Base-by-base conservation (phyloP, 2,888 invertebrate genomes). In the Leucophenga maculata region DNA sequence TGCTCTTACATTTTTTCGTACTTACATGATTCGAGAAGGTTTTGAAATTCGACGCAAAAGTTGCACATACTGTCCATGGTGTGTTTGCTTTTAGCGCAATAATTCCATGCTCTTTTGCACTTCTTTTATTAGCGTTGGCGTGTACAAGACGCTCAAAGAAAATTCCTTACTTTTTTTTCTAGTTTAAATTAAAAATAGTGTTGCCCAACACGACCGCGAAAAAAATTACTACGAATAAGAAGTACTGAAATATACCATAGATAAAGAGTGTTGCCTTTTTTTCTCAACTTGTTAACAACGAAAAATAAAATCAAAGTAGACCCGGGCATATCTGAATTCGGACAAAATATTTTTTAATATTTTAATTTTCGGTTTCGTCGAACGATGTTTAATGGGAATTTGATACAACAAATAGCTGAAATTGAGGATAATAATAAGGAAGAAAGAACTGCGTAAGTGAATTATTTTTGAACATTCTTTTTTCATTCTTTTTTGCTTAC, bases 41-140 rank as follows among this genome's bases (percentile, higher is more conserved):
- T 94, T 90, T 95, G 93, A 91, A 97, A 95, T 90, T 97, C 96
- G 88, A 94, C 93, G 91, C 97, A 97, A 90, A 95, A 94, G 93
- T 97, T 97, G 93, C 97, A 97, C 95, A 95, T 95, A 90, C 89
- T 90, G 82, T 67, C 71, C 62, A 32, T 64, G 31, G 65, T 46
- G 31, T 73, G 73, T 75, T 73, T 62, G 75, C 76, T 72, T 72
- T 67, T 11, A 64, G 72, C 72, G 72, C 69, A 73, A 72, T 74
- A 70, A 73, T 75, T 75, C 65, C 75, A 65, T 6, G 73, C 66
- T 70, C 78, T 79, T 77, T 70, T 32, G 72, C 78, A 78, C 79
- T 70, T 32, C 14, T 13, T 46, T 44, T 22, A 48, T 46, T 39
- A 39, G 39, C 39, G 39, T 39, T 9, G 39, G 39, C 39, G 39